Base-by-base conservation (phyloP, 2,797 vertebrate genomes). In the Tarsius wallacei region DNA sequence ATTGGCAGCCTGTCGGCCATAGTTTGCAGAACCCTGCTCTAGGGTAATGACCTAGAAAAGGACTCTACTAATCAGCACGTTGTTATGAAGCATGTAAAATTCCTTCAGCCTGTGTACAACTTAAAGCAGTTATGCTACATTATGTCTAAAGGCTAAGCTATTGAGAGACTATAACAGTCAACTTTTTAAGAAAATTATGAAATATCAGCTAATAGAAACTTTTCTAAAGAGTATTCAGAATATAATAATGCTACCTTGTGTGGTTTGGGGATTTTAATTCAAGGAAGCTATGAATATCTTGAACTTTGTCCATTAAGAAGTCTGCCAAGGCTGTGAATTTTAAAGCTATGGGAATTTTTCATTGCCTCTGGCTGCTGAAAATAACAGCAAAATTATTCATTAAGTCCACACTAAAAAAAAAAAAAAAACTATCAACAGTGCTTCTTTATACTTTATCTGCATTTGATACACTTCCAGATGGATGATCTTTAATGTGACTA, bases 331-430 rank as follows among this genome's bases (percentile, higher is more conserved):
- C 97, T 97, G 86, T 97, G 98, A 98, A 97, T 98, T 98, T 97
- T 96, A 97, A 98, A 98, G 98, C 96, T 96, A 97, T 98, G 97
- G 98, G 97, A 98, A 98, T 89, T 98, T 98, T 98, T 98, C 97
- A 95, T 97, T 98, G 95, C 96, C 95, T 80, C 93, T 0, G 59
- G 97, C 97, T 97, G 74, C 92, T 96, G 95, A 73, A 71, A 96
- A 98, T 97, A 98, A 98, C 97, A 97, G 63, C 96, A 93, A 87
- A 97, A 97, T 98, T 91, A 93, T 97, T 97, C 98, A 97, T 97
- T 98, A 98, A 98, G 97, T 97, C 94, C 97, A 97, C 95, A 90
- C 97, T 90, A 17, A 74, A 42, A 74, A 95, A 76, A 57, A 92
- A 42, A 83, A 51, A 66, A 21, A 57, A 47, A 47, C 42, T 80